These are phyloP conservation scores for Chrosomus eos DNA, from an alignment of 2,797 vertebrate genomes.

Conservation along the genomic window DNA sequence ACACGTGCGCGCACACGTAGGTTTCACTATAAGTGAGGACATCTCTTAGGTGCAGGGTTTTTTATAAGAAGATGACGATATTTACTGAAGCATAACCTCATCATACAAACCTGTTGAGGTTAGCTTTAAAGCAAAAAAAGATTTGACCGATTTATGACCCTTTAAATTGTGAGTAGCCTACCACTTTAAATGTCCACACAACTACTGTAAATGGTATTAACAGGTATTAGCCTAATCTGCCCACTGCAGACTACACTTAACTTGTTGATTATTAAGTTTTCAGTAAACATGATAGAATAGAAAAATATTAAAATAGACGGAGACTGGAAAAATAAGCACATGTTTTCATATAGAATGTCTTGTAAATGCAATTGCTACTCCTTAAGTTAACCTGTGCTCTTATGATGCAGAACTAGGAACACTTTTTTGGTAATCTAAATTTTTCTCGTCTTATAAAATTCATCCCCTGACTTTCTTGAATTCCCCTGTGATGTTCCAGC, in stretches of 20 bases:
- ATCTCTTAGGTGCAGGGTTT: background rate
- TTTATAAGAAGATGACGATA: too few relatives aligned
- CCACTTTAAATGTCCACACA: background rate
- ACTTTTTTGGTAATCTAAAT: background rate
- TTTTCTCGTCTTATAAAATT: background rate
- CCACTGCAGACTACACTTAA: background rate
- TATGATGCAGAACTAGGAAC: background rate
- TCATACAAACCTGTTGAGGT: background rate
- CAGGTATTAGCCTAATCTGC: background rate
- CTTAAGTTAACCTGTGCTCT: background rate
- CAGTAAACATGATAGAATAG: background rate
- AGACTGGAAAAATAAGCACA: background rate
- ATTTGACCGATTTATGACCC: background rate
- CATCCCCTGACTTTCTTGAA: background rate
- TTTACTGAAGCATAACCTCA: background rate
- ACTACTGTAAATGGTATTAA: background rate
- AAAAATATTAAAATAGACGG: background rate
- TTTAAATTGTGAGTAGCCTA: background rate
- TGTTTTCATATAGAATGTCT: background rate
- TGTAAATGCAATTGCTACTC: background rate
- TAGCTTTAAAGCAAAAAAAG: background rate
- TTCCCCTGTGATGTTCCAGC: constrained; percentile 12
- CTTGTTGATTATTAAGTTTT: background rate
- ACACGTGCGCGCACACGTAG: constrained; percentile 13
- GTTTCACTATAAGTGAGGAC: background rate